Base-by-base conservation (phyloP, 2,113 vertebrate genomes). In the Anoura caudifer region DNA sequence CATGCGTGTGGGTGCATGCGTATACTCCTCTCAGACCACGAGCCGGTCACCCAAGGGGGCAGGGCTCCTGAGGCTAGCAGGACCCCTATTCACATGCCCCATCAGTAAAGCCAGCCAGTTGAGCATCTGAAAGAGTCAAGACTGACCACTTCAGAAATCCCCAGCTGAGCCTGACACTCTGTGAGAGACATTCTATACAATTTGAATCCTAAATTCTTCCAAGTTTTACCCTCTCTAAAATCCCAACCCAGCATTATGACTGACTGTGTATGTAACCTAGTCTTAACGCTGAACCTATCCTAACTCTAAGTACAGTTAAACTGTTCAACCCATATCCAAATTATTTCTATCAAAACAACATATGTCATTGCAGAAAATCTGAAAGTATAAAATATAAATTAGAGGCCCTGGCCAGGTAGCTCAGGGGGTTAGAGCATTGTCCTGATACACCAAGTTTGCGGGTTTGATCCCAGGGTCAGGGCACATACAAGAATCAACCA, bases 361-460 rank as follows among this genome's bases (percentile, higher is more conserved):
- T 47, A 38, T 43, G 69, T 95, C 70, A 43, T 56, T 83, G 80
- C 63, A 81, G 69, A 90, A 87, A 38, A 36, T 47, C 14, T 80
- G 87, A 36, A 82, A 90, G 76, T 85, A 61, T 79, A 65, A 86
- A 94, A 86, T 69, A 63, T 19, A 87, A 91, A 79, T 69, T 59
- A 76, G 81, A 96, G 59, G 54, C 61, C 61, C 61, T 63, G 61
- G 61, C 61, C 28, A 5, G 28, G 61, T 31, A 63, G 61, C 28
- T 31, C 28, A 63, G 59, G 31, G 26, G 28, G 61, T 63, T 63
- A 63, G 28, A 63, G 28, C 61, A 63, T 63, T 63, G 61, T 31
- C 24, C 59, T 63, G 28, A 63, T 31, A 14, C 1, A 28, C 61
- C 28, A 63, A 63, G 61, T 28, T 31, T 63, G 61, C 4, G 24